phyloP scores from a whole-genome alignment of 2,113 vertebrate genomes.

The Pituophis catenifer region DNA sequence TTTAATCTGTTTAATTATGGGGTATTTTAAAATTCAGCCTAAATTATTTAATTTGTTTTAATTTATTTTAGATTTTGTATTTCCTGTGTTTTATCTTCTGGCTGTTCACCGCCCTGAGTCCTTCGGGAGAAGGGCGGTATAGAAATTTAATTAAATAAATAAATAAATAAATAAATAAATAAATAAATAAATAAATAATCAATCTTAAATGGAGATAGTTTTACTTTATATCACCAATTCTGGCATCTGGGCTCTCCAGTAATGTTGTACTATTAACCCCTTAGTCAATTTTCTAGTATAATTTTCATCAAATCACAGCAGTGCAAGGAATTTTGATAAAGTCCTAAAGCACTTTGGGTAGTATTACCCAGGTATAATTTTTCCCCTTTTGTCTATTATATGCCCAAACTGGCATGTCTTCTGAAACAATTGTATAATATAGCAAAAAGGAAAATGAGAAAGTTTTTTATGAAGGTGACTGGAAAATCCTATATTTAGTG shows the following conservation, averaged over 20 bases:
- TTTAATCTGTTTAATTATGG: too few relatives aligned
- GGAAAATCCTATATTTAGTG: conserved; percentile 53
- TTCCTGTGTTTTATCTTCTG: too few relatives aligned
- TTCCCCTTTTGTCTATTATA: neutral
- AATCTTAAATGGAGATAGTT: neutral
- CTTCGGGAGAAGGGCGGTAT: too few relatives aligned
- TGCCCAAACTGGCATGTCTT: neutral
- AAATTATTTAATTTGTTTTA: too few relatives aligned
- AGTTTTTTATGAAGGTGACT: conserved; percentile 72
- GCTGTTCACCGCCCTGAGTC: too few relatives aligned
- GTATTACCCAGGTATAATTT: neutral
- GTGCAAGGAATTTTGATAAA: neutral
- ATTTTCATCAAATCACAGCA: neutral
- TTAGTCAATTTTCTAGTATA: neutral
- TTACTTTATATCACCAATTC: neutral
- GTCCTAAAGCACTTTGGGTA: neutral
- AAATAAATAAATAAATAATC: too few relatives aligned
- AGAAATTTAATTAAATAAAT: too few relatives aligned
- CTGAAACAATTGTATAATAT: conserved; percentile 45
- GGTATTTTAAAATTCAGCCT: too few relatives aligned
- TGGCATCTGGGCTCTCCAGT: neutral
- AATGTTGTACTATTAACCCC: neutral
- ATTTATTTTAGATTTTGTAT: too few relatives aligned
- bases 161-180: too few relatives aligned
- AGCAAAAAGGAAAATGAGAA: conserved; percentile 11